Base-by-base conservation (phyloP, 2,113 vertebrate genomes). In the Lasiurus borealis region DNA sequence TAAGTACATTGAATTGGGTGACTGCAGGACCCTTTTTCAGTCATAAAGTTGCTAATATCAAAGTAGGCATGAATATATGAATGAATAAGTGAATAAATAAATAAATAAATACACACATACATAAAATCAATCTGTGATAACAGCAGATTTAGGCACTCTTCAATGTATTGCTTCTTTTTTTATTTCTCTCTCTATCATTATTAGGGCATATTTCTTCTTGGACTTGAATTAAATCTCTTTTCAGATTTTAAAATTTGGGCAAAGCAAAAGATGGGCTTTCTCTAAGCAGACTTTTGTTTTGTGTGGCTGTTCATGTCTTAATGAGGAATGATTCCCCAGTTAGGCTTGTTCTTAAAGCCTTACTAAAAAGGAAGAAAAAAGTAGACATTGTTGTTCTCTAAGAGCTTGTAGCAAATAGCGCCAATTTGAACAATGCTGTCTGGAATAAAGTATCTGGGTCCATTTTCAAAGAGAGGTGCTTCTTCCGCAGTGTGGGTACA, bases 361-460 rank as follows among this genome's bases (percentile, higher is more conserved):
- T 94, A 83, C 71, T 91, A 62, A 25, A 64, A 90, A 77, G 71
- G 48, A n/a, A 69, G 29, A 8, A 62, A 68, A 29, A 12, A 82
- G 54, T 14, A 11, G 14, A 5, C 14, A 46, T 59, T 83, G 93
- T 91, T 88, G 9, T 85, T 76, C n/a, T n/a, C 7, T n/a, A 40
- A 31, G 19, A 85, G 77, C n/a, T 44, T 62, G 25, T 57, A 31
- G 84, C 59, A 85, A 69, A 66, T 15, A 91, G 46, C 85, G 88
- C 68, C 66, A 27, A 90, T 92, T 77, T 90, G 73, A 72, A 48
- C 72, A 94, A 34, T n/a, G 36, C n/a, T 29, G 54, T 88, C 72
- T 57, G 95, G 69, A 84, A 94, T 50, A 36, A 57, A 69, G 54
- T 6, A 14, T 46, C 23, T 91, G 80, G 80, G 31, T 73, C 15